These are phyloP conservation scores for Cyaniris semiargus DNA, from an alignment of 2,888 invertebrate genomes.

Conservation along the genomic window DNA sequence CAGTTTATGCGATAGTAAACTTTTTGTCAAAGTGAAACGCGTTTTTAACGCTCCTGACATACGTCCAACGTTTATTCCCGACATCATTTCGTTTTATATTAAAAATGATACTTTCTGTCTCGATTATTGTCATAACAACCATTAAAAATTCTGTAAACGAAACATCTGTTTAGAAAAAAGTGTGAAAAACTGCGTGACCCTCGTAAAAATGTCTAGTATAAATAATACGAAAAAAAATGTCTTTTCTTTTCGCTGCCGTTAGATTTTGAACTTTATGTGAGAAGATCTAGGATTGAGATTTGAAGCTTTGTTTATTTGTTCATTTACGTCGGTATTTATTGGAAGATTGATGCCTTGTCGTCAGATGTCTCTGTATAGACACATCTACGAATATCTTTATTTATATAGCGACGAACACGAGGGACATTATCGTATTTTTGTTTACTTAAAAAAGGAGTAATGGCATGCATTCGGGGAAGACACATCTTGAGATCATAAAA, in stretches of 20 bases:
- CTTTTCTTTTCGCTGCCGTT: slow-evolving; percentile 41
- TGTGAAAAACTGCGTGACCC: slow-evolving; percentile 68
- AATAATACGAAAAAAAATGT: slow-evolving; percentile 48
- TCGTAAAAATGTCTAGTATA: slow-evolving; percentile 70
- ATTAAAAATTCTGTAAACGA: slow-evolving; percentile 57
- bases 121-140: slow-evolving; percentile 68
- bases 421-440: slow-evolving; percentile 47
- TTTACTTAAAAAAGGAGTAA: slow-evolving; percentile 12
- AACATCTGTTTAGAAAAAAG: slow-evolving; percentile 64
- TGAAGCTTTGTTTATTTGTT: slow-evolving; percentile 40
- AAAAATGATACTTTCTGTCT: slow-evolving; percentile 69
- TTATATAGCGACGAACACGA: slow-evolving; percentile 57
- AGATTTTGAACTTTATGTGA: slow-evolving; percentile 43
- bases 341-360: slow-evolving; percentile 75
- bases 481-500: slow-evolving; percentile 21
- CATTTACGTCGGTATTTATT: slow-evolving; percentile 65
- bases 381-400: slow-evolving; percentile 71
- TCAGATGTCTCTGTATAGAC: slow-evolving; percentile 70
- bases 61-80: slow-evolving; percentile 50
- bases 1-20: slow-evolving; percentile 66
- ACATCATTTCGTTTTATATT: slow-evolving; percentile 51
- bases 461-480: not conserved
- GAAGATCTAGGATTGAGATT: not conserved
- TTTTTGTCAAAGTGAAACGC: slow-evolving; percentile 75
- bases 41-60: slow-evolving; percentile 57